Percentiles rank a stretch among this genome's conserved stretches.
These are phyloP conservation scores for Aphidius colemani DNA, from an alignment of 2,888 invertebrate genomes.

Conservation along the genomic window DNA sequence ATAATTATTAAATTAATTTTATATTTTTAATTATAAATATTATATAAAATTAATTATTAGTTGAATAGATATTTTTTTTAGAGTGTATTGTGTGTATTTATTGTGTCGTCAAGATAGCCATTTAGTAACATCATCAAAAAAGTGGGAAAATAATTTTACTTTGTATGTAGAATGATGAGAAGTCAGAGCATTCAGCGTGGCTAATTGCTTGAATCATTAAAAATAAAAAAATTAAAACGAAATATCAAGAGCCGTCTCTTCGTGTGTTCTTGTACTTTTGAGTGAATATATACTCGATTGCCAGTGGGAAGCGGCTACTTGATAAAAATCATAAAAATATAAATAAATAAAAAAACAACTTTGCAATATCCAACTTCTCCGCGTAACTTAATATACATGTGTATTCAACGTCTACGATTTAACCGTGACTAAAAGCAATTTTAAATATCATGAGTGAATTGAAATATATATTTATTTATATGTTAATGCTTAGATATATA, in stretches of 20 bases:
- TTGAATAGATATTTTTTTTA: not conserved
- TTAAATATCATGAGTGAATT: not conserved
- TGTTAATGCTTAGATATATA: too few relatives aligned
- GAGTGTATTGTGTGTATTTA: not conserved
- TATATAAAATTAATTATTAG: not conserved
- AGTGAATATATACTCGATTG: slow-evolving; percentile 11
- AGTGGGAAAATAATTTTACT: not conserved
- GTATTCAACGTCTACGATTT: slow-evolving; percentile 12
- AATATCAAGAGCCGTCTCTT: too few relatives aligned
- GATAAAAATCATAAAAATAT: slow-evolving; percentile 47
- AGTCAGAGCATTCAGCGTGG: slow-evolving; percentile 59
- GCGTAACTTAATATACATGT: slow-evolving; percentile 33
- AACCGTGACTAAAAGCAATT: slow-evolving; percentile 19
- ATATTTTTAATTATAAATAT: slow-evolving; percentile 5
- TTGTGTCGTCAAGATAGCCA: slow-evolving; percentile 5
- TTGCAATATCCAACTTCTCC: slow-evolving; percentile 37
- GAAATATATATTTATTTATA: too few relatives aligned
- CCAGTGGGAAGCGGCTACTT: slow-evolving; percentile 50
- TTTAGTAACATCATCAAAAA: not conserved
- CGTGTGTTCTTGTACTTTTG: too few relatives aligned
- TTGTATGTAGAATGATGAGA: slow-evolving; percentile 43
- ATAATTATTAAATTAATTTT: not conserved
- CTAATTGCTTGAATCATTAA: slow-evolving; percentile 61
- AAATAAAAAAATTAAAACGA: slow-evolving; percentile 45
- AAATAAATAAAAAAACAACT: not conserved